phyloP scores from a whole-genome alignment of 2,888 invertebrate species.

The Caenorhabditis doughertyi region DNA sequence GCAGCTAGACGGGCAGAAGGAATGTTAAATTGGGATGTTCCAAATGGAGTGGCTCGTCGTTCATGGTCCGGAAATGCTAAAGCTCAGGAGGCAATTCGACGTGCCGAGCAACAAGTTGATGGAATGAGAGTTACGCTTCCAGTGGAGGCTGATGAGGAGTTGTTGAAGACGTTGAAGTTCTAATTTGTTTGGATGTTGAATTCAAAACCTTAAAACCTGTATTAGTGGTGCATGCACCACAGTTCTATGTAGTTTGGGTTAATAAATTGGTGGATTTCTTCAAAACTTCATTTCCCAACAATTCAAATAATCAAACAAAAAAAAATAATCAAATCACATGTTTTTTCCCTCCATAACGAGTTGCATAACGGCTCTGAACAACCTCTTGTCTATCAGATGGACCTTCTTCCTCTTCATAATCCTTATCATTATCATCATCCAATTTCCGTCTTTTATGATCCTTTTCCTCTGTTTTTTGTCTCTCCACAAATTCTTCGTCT shows the following conservation, averaged over 20 bases:
- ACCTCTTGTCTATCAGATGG: no score
- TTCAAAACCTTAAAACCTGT: background rate
- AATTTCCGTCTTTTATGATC: background rate
- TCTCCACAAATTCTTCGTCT: background rate
- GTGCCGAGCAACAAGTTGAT: slow-evolving; percentile 84
- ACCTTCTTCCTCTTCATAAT: background rate
- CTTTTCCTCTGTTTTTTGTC: background rate
- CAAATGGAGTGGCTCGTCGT: slow-evolving; percentile 85
- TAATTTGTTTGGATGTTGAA: background rate
- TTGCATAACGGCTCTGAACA: no score
- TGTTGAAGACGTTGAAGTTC: slow-evolving; percentile 31
- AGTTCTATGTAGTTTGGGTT: no score
- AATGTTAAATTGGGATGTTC: slow-evolving; percentile 86
- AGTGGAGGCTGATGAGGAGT: slow-evolving; percentile 82
- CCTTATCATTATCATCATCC: background rate
- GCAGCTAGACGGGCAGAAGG: slow-evolving; percentile 84
- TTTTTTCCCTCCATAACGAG: no score
- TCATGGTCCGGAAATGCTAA: slow-evolving; percentile 86
- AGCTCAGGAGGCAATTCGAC: slow-evolving; percentile 85
- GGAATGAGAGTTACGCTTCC: slow-evolving; percentile 85
- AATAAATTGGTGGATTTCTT: no score
- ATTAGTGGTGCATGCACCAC: no score
- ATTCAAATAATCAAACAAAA: no score
- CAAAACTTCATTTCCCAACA: no score
- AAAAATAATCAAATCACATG: no score